Percentiles rank a stretch among this genome's conserved stretches.
Conservation (phyloP, 2,113 vertebrate genomes). For the Colistium nudipinnis region DNA sequence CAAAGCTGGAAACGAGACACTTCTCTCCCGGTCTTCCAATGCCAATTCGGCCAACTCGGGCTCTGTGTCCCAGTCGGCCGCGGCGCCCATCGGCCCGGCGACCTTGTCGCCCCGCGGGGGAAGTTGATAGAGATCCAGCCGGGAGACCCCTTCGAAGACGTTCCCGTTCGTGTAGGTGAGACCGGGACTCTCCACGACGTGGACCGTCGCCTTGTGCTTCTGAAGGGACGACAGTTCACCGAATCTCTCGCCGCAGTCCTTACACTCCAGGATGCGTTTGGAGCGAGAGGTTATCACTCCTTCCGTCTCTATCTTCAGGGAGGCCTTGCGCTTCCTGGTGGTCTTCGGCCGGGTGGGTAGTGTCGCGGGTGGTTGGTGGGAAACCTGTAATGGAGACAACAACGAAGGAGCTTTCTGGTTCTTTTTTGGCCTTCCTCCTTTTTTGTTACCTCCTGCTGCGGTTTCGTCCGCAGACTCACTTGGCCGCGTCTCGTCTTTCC, state of each 20-base stretch:
- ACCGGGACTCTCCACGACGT: constrained; percentile 71
- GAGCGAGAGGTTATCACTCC: constrained; percentile 73
- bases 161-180: constrained; percentile 73
- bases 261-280: constrained; percentile 75
- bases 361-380: constrained; percentile 32
- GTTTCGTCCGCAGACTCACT: constrained; percentile 25
- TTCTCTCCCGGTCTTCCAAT: constrained; percentile 65
- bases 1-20: constrained; percentile 80
- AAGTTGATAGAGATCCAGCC: constrained; percentile 59
- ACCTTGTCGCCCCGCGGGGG: constrained; percentile 42
- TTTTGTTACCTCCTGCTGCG: constrained; percentile 50
- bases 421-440: constrained; percentile 64
- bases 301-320: constrained; percentile 73
- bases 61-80: constrained; percentile 81
- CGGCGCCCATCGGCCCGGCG: constrained; percentile 56
- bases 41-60: constrained; percentile 72
- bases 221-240: constrained; percentile 78
- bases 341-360: constrained; percentile 67
- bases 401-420: constrained; percentile 62
- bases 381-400: constrained; percentile 51
- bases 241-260: constrained; percentile 79
- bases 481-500: constrained; percentile 17
- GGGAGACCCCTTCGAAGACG: constrained; percentile 69
- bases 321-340: constrained; percentile 78
- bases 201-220: constrained; percentile 75